Conservation (phyloP, 2,797 vertebrate species). For the Ataeniobius toweri region DNA sequence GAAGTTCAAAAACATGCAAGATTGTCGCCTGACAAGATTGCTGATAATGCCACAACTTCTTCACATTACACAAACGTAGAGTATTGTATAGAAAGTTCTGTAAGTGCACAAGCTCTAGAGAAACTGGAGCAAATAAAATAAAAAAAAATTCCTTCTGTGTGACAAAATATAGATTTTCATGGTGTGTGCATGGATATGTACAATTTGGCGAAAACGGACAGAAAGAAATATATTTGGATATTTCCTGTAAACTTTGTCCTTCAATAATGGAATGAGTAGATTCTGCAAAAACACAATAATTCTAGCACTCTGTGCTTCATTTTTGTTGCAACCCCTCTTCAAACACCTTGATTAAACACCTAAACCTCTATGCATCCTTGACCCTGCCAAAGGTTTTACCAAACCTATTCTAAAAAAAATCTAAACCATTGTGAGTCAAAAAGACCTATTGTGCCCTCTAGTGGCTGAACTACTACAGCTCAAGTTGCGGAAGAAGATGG, state of each 20-base stretch:
- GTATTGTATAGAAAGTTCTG: neutral
- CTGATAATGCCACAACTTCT: neutral
- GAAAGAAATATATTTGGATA: neutral
- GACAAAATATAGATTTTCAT: neutral
- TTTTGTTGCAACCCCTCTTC: neutral
- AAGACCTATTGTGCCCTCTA: constrained; percentile 70
- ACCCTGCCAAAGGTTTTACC: constrained; percentile 30
- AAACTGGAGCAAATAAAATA: neutral
- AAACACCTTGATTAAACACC: neutral
- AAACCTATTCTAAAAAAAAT: neutral
- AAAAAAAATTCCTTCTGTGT: neutral
- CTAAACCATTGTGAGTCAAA: constrained; percentile 12
- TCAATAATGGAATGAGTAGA: neutral
- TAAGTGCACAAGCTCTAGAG: neutral
- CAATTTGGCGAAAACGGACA: neutral
- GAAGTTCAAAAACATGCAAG: neutral
- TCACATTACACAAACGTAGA: neutral
- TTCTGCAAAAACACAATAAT: neutral
- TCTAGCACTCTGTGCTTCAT: neutral
- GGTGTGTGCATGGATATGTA: neutral
- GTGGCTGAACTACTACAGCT: constrained; percentile 40
- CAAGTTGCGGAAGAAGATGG: neutral
- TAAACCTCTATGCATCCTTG: constrained; percentile 36
- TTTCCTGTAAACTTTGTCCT: neutral
- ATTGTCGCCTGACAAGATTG: neutral